Base-by-base conservation (phyloP, 2,797 vertebrate species). In the Ctenopoma kingsleyae region DNA sequence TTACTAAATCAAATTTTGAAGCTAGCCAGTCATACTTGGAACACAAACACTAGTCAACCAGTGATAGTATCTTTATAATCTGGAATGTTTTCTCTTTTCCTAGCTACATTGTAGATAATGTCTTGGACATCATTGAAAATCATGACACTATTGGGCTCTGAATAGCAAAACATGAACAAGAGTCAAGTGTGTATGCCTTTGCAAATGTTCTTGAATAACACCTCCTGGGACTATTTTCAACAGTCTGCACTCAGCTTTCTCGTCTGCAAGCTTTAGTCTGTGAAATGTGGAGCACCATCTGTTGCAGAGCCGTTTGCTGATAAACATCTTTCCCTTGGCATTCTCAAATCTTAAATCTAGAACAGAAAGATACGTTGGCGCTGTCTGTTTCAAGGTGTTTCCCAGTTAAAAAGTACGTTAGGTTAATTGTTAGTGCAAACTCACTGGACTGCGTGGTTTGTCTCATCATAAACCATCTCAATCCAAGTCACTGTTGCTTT, bases 171-270 rank as follows among this genome's bases (percentile, higher is more conserved):
- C 80, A 84, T 36, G 81, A 83, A 80, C 84, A 85, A 84, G 73
- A 91, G 84, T 88, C 73, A 83, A 90, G 87, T 87, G 85, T 84
- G 80, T 86, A 79, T 82, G 70, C 81, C 74, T 87, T 76, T 80
- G 77, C 79, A 91, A 84, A 89, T 82, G 74, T 73, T 89, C 75
- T 89, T 82, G 70, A 87, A 84, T 79, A 81, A 80, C 76, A 71
- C 71, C 88, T 85, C 80, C 58, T 15, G 84, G 87, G 89, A 82
- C 48, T 22, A 51, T 76, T 82, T 88, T 90, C 80, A 86, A 73
- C 82, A 74, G 82, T 76, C 73, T 85, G 73, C 66, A 6, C 71
- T 83, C 71, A 71, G 56, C 73, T 67, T 87, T 60, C 66, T 71
- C 40, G 63, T 85, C 80, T 80, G 66, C 62, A 52, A 61, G 49